Evolutionary conservation across 2,888 invertebrate species (phyloP).

Genomic region (Athalia rosae): DNA sequence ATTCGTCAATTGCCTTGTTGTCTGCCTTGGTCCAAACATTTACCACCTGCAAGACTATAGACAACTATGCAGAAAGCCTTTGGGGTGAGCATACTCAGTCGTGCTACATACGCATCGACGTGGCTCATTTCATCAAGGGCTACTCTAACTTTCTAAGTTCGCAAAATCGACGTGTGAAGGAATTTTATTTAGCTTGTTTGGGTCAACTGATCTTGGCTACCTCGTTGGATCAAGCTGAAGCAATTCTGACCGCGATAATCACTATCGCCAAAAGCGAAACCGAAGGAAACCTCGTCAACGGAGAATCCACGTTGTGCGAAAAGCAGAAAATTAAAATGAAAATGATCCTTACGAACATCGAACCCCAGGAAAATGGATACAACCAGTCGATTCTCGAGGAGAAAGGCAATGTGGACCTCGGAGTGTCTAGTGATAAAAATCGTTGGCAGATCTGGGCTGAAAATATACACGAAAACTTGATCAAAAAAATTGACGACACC

Average conservation of each 20-base stretch:
- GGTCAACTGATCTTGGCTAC: not conserved
- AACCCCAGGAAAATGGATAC: not conserved
- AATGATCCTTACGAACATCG: not conserved
- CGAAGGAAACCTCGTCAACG: not conserved
- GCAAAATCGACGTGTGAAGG: not conserved
- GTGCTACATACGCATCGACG: constrained; percentile 6
- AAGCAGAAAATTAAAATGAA: not conserved
- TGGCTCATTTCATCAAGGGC: not conserved
- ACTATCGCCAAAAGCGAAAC: not conserved
- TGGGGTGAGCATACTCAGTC: not conserved
- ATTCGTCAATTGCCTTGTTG: constrained; percentile 17
- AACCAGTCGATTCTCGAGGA: not conserved
- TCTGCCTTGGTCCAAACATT: not conserved
- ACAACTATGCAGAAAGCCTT: not conserved
- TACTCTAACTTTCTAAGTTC: not conserved
- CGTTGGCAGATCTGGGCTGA: not conserved
- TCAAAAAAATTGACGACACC: not conserved
- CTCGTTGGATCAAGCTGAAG: not conserved
- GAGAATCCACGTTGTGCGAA: not conserved
- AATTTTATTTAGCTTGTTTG: not conserved
- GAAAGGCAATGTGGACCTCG: not conserved
- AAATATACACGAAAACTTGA: not conserved
- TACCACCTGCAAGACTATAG: not conserved
- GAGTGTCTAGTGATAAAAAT: not conserved
- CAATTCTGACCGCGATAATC: not conserved